Conservation (phyloP, 2,797 vertebrate genomes). For the Coregonus sp. region DNA sequence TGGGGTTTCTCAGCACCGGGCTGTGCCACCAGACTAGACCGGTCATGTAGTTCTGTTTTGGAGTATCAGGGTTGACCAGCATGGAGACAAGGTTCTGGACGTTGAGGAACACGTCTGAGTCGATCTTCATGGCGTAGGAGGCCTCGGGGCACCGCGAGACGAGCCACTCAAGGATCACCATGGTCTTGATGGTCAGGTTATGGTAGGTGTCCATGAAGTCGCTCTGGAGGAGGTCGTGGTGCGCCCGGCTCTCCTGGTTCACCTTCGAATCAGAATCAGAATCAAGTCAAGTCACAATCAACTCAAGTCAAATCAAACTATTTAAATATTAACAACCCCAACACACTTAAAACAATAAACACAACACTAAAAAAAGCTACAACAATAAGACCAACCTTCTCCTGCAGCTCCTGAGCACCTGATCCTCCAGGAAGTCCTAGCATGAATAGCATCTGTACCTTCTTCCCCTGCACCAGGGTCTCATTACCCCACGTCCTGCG, state of each 20-base stretch:
- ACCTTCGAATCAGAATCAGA: constrained; percentile 29
- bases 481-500: constrained; percentile 79
- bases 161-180: constrained; percentile 78
- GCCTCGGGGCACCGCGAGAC: constrained; percentile 49
- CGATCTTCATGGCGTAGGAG: constrained; percentile 27
- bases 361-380: too few species aligned
- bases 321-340: neutral
- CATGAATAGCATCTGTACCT: constrained; percentile 70
- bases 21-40: constrained; percentile 88
- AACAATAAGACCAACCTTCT: constrained; percentile 1
- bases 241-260: constrained; percentile 47
- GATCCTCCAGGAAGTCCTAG: constrained; percentile 50
- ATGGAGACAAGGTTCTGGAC: constrained; percentile 49
- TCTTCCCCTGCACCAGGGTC: constrained; percentile 54
- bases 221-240: constrained; percentile 73
- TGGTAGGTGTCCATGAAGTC: constrained; percentile 75
- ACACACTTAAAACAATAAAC: neutral
- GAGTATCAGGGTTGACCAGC: constrained; percentile 39
- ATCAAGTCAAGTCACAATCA: neutral
- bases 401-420: constrained; percentile 35
- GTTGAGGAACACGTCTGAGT: constrained; percentile 52
- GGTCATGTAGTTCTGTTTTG: constrained; percentile 81
- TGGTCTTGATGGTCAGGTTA: constrained; percentile 79
- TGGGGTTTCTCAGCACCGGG: constrained; percentile 82
- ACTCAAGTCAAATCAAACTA: neutral